Conservation (phyloP, 2,797 vertebrate species). For the Onychomys arenicola region DNA sequence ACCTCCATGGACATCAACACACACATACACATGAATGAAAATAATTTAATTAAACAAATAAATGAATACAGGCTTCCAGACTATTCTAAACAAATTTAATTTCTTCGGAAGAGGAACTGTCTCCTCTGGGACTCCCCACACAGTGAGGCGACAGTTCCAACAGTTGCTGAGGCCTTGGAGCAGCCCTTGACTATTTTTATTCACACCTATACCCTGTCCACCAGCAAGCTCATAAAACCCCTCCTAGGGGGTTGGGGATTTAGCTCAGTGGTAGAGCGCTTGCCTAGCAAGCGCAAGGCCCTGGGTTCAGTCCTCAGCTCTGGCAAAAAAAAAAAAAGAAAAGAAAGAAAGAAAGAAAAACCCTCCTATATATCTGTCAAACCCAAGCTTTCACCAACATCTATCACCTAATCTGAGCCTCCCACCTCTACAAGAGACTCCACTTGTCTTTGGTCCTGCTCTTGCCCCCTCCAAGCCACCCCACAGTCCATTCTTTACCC, state of each 20-base stretch:
- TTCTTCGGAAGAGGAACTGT: neutral
- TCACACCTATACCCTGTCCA: neutral
- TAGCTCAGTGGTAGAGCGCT: too few relatives aligned
- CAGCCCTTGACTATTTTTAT: neutral
- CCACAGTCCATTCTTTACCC: neutral
- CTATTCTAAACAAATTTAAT: neutral
- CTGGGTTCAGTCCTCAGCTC: too few relatives aligned
- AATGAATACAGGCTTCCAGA: neutral
- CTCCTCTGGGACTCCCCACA: neutral
- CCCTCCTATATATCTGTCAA: neutral
- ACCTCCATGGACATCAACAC: neutral
- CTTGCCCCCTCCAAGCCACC: neutral
- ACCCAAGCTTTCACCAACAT: neutral
- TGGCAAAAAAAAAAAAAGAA: too few relatives aligned
- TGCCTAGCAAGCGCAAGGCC: too few relatives aligned
- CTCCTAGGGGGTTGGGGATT: too few relatives aligned
- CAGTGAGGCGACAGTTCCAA: neutral
- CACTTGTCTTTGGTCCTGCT: neutral
- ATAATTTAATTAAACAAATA: neutral
- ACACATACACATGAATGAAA: neutral
- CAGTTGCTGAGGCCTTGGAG: neutral
- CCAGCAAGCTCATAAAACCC: neutral
- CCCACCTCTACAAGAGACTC: neutral
- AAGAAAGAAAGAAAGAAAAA: too few relatives aligned
- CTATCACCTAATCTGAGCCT: neutral